Percentiles rank a stretch among this genome's conserved stretches.
Conservation (phyloP, 92 coral and sea anemone species). For the Porites lobata region DNA sequence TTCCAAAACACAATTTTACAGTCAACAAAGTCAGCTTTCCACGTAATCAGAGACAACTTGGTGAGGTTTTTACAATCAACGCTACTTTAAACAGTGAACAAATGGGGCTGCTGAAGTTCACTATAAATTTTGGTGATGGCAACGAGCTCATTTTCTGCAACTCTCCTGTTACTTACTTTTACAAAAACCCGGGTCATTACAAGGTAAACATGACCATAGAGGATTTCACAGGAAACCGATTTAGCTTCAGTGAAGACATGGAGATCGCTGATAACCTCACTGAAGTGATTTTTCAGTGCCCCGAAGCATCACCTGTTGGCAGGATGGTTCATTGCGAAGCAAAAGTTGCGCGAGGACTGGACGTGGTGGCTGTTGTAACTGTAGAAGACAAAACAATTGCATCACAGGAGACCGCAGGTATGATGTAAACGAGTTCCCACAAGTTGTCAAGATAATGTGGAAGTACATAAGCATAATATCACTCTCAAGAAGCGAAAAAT, state of each 20-base stretch:
- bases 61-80: slow-evolving; percentile 3
- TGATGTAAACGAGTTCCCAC: background rate
- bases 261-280: slow-evolving; percentile 42
- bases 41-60: background rate
- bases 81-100: slow-evolving; percentile 14
- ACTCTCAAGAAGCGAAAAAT: no score
- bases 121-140: slow-evolving; percentile 32
- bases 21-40: background rate
- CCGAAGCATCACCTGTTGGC: slow-evolving; percentile 8
- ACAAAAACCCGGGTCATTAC: slow-evolving; percentile 46
- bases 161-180: slow-evolving; percentile 7
- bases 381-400: slow-evolving; percentile 1
- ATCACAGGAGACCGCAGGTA: slow-evolving; percentile 24
- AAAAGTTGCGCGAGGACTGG: slow-evolving; percentile 26
- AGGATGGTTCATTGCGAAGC: background rate
- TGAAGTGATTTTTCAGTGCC: slow-evolving; percentile 16
- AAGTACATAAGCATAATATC: no score
- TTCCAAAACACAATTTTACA: slow-evolving; percentile 1
- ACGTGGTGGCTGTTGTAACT: background rate
- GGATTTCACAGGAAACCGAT: slow-evolving; percentile 1
- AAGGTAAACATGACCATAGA: background rate
- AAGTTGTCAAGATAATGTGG: background rate
- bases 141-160: slow-evolving; percentile 23
- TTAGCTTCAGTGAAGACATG: slow-evolving; percentile 1
- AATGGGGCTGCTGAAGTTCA: slow-evolving; percentile 2